phyloP scores from a whole-genome alignment of 2,797 vertebrate genomes.

The Platyrinchus mystaceus region DNA sequence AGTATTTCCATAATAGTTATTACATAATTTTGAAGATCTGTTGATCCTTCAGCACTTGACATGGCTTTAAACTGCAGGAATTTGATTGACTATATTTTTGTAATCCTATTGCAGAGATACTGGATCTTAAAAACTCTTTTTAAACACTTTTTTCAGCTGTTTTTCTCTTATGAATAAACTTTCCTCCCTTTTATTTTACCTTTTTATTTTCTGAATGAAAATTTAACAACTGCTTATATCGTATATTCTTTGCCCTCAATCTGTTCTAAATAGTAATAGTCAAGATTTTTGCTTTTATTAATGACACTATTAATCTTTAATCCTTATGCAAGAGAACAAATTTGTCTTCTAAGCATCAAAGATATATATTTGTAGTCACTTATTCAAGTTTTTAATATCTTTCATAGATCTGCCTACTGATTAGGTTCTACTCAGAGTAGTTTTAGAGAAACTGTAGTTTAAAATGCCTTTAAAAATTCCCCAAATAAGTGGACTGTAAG shows the following conservation, averaged over 20 bases:
- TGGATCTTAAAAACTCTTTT: neutral
- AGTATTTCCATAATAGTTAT: neutral
- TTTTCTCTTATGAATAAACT: neutral
- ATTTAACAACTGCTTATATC: neutral
- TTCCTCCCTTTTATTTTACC: neutral
- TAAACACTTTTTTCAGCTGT: neutral
- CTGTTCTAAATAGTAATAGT: neutral
- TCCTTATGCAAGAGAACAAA: neutral
- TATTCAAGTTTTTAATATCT: neutral
- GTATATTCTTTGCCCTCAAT: neutral
- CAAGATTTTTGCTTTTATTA: neutral
- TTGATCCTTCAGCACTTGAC: neutral
- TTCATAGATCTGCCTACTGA: neutral
- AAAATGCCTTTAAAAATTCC: constrained; percentile 8
- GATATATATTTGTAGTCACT: neutral
- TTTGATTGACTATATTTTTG: neutral
- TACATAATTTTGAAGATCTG: neutral
- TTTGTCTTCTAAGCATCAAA: neutral
- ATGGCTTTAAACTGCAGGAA: neutral
- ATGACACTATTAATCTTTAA: neutral
- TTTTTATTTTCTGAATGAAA: neutral
- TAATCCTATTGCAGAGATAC: neutral
- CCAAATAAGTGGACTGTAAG: neutral
- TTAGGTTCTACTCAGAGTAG: neutral
- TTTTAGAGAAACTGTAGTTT: neutral